phyloP scores from a whole-genome alignment of 1,140 invertebrate species.

The Polypedilum pembai region DNA sequence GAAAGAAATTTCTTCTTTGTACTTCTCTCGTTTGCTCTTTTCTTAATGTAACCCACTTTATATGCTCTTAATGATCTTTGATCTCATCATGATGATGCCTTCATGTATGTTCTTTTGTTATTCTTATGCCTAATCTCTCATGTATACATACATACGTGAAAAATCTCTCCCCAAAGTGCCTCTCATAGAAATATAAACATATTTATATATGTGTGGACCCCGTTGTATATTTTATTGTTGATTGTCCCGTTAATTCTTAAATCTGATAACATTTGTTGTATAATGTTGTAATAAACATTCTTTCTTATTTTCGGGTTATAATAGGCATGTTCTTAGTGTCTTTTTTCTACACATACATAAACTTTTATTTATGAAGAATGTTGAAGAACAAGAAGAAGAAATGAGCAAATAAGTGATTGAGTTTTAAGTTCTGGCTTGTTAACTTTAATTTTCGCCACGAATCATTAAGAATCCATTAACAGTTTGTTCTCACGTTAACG shows the following conservation, averaged over 20 bases:
- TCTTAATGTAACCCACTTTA: slow-evolving; percentile 6
- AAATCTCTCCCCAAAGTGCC: not conserved
- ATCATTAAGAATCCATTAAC: slow-evolving; percentile 1
- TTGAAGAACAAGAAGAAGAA: not conserved
- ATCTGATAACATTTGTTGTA: slow-evolving; percentile 10
- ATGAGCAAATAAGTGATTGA: not conserved
- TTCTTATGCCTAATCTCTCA: slow-evolving; percentile 1
- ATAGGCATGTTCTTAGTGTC: no score
- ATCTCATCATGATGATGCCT: slow-evolving; percentile 15
- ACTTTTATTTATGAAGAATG: not conserved
- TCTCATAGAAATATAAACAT: no score
- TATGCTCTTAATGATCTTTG: slow-evolving; percentile 18
- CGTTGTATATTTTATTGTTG: not conserved
- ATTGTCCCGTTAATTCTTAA: slow-evolving; percentile 15
- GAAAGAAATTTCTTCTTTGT: not conserved
- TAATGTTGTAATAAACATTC: no score
- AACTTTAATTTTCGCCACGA: not conserved
- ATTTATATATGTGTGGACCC: not conserved
- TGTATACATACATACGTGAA: not conserved
- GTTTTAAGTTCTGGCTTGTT: not conserved
- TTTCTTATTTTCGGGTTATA: no score
- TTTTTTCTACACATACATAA: not conserved
- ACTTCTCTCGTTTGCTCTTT: not conserved
- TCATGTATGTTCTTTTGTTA: slow-evolving; percentile 5
- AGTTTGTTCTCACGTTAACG: not conserved